Evolutionary conservation across 1,140 invertebrate genomes (phyloP).

Genomic region (Euwallacea fornicatus): DNA sequence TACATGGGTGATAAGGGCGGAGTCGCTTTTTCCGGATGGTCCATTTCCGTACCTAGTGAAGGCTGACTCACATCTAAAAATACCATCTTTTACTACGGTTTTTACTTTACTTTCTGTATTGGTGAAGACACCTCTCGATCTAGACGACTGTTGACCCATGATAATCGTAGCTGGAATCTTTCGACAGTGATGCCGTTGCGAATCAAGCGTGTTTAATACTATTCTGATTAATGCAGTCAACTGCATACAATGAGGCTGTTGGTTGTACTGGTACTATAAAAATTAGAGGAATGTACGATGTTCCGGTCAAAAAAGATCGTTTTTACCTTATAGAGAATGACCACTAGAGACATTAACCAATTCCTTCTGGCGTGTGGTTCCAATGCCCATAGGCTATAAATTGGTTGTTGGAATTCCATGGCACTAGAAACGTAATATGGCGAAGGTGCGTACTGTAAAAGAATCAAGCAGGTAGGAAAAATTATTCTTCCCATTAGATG

Average conservation of each 20-base stretch:
- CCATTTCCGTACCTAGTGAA: constrained; percentile 69
- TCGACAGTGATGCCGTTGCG: constrained; percentile 85
- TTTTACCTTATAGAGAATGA: constrained; percentile 92
- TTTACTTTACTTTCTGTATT: background rate
- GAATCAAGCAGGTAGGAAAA: constrained; percentile 78
- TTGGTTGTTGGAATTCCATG: constrained; percentile 61
- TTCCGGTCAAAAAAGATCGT: background rate
- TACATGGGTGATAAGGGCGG: constrained; percentile 58
- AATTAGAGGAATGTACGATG: background rate
- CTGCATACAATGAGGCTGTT: constrained; percentile 75
- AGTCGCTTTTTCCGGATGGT: constrained; percentile 56
- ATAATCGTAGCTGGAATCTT: constrained; percentile 76
- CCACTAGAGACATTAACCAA: constrained; percentile 92
- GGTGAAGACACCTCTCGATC: constrained; percentile 66
- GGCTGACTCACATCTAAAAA: constrained; percentile 72
- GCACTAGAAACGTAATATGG: constrained; percentile 61
- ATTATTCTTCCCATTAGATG: constrained; percentile 86
- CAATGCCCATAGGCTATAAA: constrained; percentile 85
- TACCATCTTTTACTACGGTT: background rate
- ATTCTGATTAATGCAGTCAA: constrained; percentile 84
- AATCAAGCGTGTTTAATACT: constrained; percentile 91
- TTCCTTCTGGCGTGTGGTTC: constrained; percentile 81
- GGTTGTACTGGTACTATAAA: constrained; percentile 87
- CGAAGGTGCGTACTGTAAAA: constrained; percentile 87
- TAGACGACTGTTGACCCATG: constrained; percentile 65